Evolutionary conservation across 2,113 vertebrate genomes (phyloP), one percentile per base, ranked within the genome.

Genomic region (Acrocephalus kingi): DNA sequence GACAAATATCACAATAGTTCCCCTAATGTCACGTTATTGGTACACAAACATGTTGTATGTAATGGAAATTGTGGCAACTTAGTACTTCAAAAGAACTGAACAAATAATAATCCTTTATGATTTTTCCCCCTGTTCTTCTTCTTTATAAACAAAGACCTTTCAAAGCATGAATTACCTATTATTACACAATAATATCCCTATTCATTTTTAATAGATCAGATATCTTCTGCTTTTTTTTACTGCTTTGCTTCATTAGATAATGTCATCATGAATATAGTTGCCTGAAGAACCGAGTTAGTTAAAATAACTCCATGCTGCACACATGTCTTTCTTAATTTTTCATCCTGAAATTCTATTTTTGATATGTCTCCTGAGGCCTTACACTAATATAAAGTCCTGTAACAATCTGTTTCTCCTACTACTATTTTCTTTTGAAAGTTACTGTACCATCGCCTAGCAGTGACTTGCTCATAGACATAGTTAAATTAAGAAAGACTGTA

Each of bases 271-370:
- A 94, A 89, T 96, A 82, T 62, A 79, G 87, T 84, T 96, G 91
- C 91, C 87, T 66, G 87, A 94, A 96, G 94, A 97, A 94, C 66
- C 0, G 8, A 79, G 67, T 90, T 95, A 94, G 94, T 91, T 96
- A 91, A 91, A 96, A 91, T 93, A 97, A 95, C 63, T 96, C 78
- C 35, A 31, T 85, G 37, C 87, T 85, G 66, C 71, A 74, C 37
- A 62, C 55, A 81, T 8, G 27, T 91, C 84, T 87, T 41, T 82
- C 82, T 87, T 87, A 89, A 95, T 94, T 96, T 97, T 89, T 95
- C 91, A 94, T 95, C 55, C 63, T 74, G 59, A 91, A 91, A 91
- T 96, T 94, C 93, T 95, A 51, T 85, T 95, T 90, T 91, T 93
- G 82, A 69, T 96, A 31, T 3, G 5, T 87, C 78, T 95, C 93